Evolutionary conservation across 2,888 invertebrate species (phyloP).

Genomic region (Abscondita cerata): DNA sequence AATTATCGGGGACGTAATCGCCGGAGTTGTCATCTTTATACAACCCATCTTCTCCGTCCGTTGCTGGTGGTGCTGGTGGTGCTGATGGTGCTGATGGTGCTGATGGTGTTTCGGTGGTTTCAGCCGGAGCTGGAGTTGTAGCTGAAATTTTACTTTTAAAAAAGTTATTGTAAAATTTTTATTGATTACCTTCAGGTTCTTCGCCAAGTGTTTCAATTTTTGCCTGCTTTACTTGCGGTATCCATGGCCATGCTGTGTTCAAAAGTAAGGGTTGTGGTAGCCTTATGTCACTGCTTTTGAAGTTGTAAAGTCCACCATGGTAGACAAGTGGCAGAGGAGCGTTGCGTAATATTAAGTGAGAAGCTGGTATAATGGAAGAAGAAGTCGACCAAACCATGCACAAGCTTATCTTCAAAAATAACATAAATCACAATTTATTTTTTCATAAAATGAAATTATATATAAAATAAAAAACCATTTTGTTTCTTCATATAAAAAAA

Average conservation of each 20-base stretch:
- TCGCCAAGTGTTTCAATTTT: neutral
- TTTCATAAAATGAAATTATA: too few relatives aligned
- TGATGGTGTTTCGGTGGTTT: neutral
- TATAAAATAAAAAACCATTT: too few relatives aligned
- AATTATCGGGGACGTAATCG: constrained; percentile 13
- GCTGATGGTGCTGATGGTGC: neutral
- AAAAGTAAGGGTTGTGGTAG: too few relatives aligned
- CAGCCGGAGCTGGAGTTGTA: neutral
- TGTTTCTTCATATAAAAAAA: neutral
- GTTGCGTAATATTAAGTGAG: neutral
- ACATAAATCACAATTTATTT: too few relatives aligned
- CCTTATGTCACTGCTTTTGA: neutral
- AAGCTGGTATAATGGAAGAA: too few relatives aligned
- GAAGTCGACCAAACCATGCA: neutral
- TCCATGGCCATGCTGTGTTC: neutral
- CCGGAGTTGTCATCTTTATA: constrained; percentile 23
- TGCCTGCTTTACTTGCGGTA: neutral
- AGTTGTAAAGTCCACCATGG: neutral
- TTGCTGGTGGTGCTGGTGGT: neutral
- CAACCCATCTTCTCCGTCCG: constrained; percentile 14
- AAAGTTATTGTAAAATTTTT: neutral
- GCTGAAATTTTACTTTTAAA: neutral
- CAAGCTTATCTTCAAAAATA: too few relatives aligned
- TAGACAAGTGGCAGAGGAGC: neutral
- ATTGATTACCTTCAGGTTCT: neutral